Evolutionary conservation across 1,140 invertebrate species (phyloP), one percentile per base, ranked within the genome.

Genomic region (Drosophila chauvacae): DNA sequence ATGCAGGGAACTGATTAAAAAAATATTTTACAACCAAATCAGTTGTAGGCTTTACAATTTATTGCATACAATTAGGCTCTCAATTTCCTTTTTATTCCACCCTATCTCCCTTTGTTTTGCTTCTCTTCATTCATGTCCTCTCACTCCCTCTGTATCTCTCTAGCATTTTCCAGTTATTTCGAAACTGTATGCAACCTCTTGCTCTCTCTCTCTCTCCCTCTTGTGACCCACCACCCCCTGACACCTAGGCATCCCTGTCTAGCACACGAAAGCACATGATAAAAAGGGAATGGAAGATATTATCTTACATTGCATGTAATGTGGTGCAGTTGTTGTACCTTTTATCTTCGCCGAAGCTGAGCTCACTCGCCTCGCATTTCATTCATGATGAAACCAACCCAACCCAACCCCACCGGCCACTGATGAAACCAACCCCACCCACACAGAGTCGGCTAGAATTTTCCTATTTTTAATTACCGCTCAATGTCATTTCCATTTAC

Each of bases 401-500:
- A 37, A 20, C 42, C 62, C 57, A 20, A 33, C 37, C 68, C 60
- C 58, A 16, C 44, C 63, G 51, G 30, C 44, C 56, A 53, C 39
- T 84, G 81, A 65, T 68, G 61, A 61, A 69, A 47, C 48, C 26
- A 26, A 48, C 39, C 59, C 50, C 41, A 48, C 71, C 60, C 50
- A 53, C 39, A 47, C 70, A 64, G 62, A 50, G 33, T 16, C 28
- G 60, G 41, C 57, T 71, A 69, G 64, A 82, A 64, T 71, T 66
- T 84, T 87, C 65, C 62, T 45, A 82, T 60, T 82, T 86, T 39
- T 88, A 87, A 87, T 87, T 83, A 69, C n/a, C 57, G 57, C 44
- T 71, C 83, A 87, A 83, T 88, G 83, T 57, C 83, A 77, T 33
- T 83, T 65, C 75, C 62, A 85, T 85, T 85, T 62, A 74, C 64